Evolutionary conservation across 2,113 vertebrate genomes (phyloP).

Genomic region (Thalassarche chlororhynchos): DNA sequence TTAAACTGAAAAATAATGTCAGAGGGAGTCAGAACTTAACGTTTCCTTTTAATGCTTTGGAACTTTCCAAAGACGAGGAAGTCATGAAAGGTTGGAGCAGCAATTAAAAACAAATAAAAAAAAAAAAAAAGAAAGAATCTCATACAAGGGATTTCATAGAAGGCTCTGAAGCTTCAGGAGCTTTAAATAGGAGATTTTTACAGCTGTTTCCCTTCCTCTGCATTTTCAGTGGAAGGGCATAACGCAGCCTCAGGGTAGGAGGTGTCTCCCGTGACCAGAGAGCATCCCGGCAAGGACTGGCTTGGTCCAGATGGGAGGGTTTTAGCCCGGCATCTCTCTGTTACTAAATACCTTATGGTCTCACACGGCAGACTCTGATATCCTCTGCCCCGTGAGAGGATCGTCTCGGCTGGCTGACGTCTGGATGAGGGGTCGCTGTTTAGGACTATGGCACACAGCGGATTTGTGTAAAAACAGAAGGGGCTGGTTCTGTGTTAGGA

Average conservation of each 20-base stretch:
- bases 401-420: background rate
- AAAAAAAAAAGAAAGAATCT: background rate
- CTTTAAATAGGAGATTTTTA: conserved; percentile 57
- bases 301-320: background rate
- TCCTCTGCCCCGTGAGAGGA: background rate
- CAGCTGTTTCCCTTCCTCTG: conserved; percentile 36
- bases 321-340: background rate
- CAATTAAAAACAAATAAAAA: conserved; percentile 42
- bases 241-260: background rate
- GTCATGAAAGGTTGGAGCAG: conserved; percentile 57
- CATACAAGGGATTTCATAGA: conserved; percentile 26
- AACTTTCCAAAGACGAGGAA: conserved; percentile 39
- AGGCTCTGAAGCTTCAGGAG: conserved; percentile 17
- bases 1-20: conserved; percentile 45
- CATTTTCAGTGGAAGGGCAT: background rate
- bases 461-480: background rate
- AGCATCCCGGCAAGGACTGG: background rate
- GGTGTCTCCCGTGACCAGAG: background rate
- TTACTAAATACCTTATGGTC: background rate
- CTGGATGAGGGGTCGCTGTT: background rate
- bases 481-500: background rate
- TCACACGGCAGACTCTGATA: background rate
- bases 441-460: background rate
- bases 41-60: conserved; percentile 58
- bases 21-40: conserved; percentile 41